phyloP scores from a whole-genome alignment of 2,888 invertebrate genomes.

The Nudaria mundana region DNA sequence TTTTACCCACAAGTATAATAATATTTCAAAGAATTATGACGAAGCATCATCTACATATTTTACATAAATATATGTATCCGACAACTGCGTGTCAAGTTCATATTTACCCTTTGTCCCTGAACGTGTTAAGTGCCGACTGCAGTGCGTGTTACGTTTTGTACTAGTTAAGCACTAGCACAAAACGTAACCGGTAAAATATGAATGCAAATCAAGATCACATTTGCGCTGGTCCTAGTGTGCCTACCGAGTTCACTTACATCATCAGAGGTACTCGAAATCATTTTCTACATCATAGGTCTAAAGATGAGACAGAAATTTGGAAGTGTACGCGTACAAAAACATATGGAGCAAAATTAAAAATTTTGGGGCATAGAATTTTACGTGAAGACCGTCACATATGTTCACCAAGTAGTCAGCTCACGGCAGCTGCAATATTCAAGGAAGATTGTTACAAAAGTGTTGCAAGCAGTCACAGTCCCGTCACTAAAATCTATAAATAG shows the following conservation, averaged over 20 bases:
- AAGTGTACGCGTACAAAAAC: not conserved
- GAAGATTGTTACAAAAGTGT: not conserved
- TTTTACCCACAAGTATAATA: too few relatives aligned
- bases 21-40: too few relatives aligned
- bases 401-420: not conserved
- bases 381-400: not conserved
- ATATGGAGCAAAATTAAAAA: not conserved
- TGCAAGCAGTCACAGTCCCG: not conserved
- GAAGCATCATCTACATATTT: too few relatives aligned
- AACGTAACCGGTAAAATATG: not conserved
- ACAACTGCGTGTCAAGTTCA: too few relatives aligned
- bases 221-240: not conserved
- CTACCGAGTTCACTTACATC: not conserved
- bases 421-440: not conserved
- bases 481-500: too few relatives aligned
- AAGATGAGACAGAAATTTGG: not conserved
- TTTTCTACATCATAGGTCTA: not conserved
- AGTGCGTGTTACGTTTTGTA: not conserved
- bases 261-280: not conserved
- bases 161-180: too few relatives aligned
- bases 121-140: not conserved
- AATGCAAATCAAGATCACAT: not conserved
- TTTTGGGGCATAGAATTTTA: not conserved
- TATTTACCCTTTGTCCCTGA: too few relatives aligned
- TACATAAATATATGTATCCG: too few relatives aligned